Percentiles rank a stretch among this genome's conserved stretches.
phyloP scores from a whole-genome alignment of 2,888 invertebrate genomes.

The Theristus sp. region DNA sequence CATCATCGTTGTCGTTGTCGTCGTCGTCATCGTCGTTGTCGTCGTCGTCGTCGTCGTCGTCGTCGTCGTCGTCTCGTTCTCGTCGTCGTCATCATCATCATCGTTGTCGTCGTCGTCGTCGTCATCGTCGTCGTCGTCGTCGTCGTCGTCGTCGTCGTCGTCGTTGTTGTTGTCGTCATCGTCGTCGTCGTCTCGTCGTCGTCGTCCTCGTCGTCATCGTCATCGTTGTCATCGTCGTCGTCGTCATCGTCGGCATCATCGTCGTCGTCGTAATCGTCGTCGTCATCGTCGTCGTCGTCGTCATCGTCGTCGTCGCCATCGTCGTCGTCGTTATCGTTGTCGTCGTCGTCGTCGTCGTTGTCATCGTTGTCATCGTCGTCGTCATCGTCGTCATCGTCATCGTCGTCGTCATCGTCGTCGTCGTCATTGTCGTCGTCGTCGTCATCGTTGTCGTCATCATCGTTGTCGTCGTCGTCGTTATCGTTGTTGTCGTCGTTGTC shows the following conservation, averaged over 20 bases:
- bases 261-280: too few species aligned
- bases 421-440: neutral
- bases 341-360: neutral
- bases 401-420: neutral
- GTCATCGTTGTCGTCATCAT: neutral
- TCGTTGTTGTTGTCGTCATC: neutral
- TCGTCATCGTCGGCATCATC: too few species aligned
- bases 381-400: neutral
- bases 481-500: neutral
- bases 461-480: neutral
- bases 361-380: neutral
- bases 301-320: too few species aligned
- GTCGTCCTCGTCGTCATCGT: too few species aligned
- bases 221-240: too few species aligned
- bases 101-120: neutral
- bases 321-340: slow-evolving; percentile 36
- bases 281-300: too few species aligned
- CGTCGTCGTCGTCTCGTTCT: neutral
- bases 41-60: neutral
- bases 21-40: neutral
- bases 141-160: neutral
- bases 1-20: neutral
- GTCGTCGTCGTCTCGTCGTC: too few species aligned
- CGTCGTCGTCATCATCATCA: neutral
- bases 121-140: neutral